Evolutionary conservation across 2,888 invertebrate species (phyloP).

Genomic region (Xestia sexstrigata): DNA sequence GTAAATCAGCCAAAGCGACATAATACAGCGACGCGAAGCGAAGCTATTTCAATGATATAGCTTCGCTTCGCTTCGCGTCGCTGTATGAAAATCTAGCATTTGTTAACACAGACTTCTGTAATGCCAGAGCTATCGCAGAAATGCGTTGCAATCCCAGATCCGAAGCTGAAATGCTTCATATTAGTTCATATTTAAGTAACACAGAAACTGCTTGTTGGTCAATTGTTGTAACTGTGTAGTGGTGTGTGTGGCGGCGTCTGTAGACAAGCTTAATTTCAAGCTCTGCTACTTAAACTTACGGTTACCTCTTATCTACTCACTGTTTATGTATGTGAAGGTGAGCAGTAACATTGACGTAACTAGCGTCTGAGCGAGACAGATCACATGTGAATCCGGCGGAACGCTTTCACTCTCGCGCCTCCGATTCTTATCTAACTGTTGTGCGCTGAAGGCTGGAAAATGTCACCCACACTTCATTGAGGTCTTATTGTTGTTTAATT

Average conservation of each 20-base stretch:
- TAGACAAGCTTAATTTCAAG: not conserved
- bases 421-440: constrained; percentile 84
- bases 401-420: constrained; percentile 87
- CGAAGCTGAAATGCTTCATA: not conserved
- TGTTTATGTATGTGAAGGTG: constrained; percentile 48
- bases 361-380: constrained; percentile 68
- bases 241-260: not conserved
- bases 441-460: constrained; percentile 58
- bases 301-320: constrained; percentile 37
- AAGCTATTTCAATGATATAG: not conserved
- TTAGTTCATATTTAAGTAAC: too few relatives aligned
- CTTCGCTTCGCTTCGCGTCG: not conserved
- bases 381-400: constrained; percentile 85
- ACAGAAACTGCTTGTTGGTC: not conserved
- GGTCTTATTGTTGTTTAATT: constrained; percentile 48
- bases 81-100: not conserved
- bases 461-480: constrained; percentile 64
- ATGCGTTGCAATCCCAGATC: not conserved
- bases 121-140: too few relatives aligned
- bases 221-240: not conserved
- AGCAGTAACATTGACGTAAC: constrained; percentile 76
- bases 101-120: too few relatives aligned
- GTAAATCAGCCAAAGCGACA: not conserved
- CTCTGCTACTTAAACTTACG: constrained; percentile 20
- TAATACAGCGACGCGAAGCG: too few relatives aligned